Evolutionary conservation across 2,888 invertebrate genomes (phyloP).

Genomic region (Anticlea derivata): DNA sequence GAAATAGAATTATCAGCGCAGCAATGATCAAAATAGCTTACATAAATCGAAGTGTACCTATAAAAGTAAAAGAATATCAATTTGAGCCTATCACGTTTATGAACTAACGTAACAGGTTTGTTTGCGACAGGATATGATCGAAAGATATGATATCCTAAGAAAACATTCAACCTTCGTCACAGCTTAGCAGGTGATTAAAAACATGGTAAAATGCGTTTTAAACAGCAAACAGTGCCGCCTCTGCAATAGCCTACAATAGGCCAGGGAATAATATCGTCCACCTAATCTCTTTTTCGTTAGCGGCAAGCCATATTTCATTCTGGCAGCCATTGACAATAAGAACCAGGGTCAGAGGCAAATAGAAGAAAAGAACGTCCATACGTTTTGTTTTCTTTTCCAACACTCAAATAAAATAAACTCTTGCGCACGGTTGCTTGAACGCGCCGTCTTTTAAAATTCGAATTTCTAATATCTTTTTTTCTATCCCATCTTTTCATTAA

Average conservation of each 20-base stretch:
- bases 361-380: constrained; percentile 72
- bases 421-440: constrained; percentile 69
- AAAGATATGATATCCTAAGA: constrained; percentile 49
- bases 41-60: no score
- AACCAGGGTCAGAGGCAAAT: constrained; percentile 81
- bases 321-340: constrained; percentile 82
- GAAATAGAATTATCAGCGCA: not conserved
- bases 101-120: constrained; percentile 14
- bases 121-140: constrained; percentile 27
- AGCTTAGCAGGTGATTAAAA: constrained; percentile 66
- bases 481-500: constrained; percentile 78
- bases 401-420: constrained; percentile 78
- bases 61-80: not conserved
- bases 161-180: constrained; percentile 69
- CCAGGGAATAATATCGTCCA: constrained; percentile 70
- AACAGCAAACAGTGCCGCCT: constrained; percentile 66
- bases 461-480: constrained; percentile 72
- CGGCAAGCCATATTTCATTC: constrained; percentile 81
- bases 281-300: constrained; percentile 80
- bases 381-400: constrained; percentile 76
- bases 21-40: no score
- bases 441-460: constrained; percentile 77
- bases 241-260: constrained; percentile 55
- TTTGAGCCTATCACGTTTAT: constrained; percentile 4
- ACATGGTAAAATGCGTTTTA: constrained; percentile 54